Evolutionary conservation across 2,888 invertebrate species (phyloP), one percentile per base, ranked within the genome.

Genomic region (Ceriagrion tenellum): DNA sequence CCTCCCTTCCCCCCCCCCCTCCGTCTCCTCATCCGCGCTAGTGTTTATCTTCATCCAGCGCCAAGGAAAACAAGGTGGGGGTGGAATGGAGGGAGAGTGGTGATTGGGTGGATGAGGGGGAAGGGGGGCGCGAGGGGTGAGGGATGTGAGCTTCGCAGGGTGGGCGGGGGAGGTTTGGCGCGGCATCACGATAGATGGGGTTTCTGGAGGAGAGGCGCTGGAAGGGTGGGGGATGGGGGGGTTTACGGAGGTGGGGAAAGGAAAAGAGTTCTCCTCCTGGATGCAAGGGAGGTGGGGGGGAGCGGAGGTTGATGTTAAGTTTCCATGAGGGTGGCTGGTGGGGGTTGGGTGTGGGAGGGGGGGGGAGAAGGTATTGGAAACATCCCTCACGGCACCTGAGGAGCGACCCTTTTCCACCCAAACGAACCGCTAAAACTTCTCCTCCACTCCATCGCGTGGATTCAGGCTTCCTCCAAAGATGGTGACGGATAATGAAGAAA

Each of bases 1-100:
- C 47, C 47, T 8, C 8, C 47, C 8, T 8, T 4, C 55, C 89
- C n/a, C 26, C 89, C 47, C 23, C 40, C 40, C 47, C 59, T 12
- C 69, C 93, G 69, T 69, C 47, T 47, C 69, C 74, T 93, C 93
- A 93, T 93, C 93, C 56, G 47, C 63, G 69, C 69, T 47, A 20
- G 69, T 93, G 93, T 93, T 93, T 93, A 93, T 93, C 93, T 93
- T 93, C 93, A 93, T 93, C 93, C 93, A 74, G 69, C 93, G 93
- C 69, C 93, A 93, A 93, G 93, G 93, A 93, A 93, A 93, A 93
- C 93, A 93, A 93, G 93, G 63, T 35, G 35, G 13, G 81, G 23
- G 12, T 10, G 12, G n/a, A 4, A 35, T 4, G 74, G 74, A 23
- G 30, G 74, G 74, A 30, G 74, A 8, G 30, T n/a, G 81, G 16